Conservation (phyloP, 2,113 vertebrate genomes). For the Passer montanus region DNA sequence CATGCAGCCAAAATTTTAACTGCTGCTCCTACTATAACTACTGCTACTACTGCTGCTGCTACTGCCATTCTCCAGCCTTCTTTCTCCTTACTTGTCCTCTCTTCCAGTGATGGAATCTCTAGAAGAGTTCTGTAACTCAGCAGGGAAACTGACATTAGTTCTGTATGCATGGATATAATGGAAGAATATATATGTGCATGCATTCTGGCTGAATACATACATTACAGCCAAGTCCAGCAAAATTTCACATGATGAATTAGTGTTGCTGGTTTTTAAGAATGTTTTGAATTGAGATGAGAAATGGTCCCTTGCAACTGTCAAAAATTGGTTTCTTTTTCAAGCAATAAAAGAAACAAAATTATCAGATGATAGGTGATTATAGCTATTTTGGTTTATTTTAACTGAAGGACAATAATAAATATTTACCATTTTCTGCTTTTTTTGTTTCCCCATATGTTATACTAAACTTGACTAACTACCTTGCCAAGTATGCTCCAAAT, state of each 20-base stretch:
- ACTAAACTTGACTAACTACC: background rate
- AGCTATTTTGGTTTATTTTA: background rate
- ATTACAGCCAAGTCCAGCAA: background rate
- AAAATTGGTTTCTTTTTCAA: background rate
- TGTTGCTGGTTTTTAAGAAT: background rate
- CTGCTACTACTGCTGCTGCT: background rate
- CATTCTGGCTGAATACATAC: background rate
- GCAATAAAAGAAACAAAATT: background rate
- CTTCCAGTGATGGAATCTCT: background rate
- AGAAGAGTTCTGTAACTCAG: background rate
- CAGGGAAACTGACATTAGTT: background rate
- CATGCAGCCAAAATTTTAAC: background rate
- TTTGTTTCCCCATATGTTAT: background rate
- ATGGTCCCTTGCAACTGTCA: background rate
- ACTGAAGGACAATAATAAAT: background rate
- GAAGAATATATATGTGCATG: background rate
- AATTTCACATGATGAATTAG: background rate
- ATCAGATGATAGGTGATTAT: background rate
- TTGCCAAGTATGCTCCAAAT: background rate
- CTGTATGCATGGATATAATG: background rate
- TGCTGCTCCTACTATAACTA: background rate
- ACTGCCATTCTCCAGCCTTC: background rate
- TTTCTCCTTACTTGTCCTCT: background rate
- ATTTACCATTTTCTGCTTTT: background rate
- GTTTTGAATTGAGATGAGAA: background rate